A percentile compares a stretch with the other conserved stretches of the same genome.
Conservation (phyloP, 1,140 invertebrate genomes). For the Anthonomus grandis region DNA sequence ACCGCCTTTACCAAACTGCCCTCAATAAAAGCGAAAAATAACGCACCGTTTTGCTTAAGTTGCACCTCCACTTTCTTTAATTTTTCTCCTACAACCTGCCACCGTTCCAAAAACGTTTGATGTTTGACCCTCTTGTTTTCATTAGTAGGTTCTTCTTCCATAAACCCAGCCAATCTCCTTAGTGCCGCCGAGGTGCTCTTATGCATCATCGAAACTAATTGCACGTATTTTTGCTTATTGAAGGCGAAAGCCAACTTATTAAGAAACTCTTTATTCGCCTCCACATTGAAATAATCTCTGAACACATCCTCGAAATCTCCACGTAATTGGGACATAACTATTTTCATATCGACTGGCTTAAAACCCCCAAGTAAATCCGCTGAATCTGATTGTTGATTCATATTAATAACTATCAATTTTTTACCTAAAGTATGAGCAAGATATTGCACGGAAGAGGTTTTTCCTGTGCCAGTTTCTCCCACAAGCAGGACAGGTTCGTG, state of each 20-base stretch:
- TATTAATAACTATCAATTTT: slow-evolving; percentile 93
- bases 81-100: slow-evolving; percentile 61
- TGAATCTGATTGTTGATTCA: slow-evolving; percentile 98
- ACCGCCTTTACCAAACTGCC: slow-evolving; percentile 90
- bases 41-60: slow-evolving; percentile 63
- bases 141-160: slow-evolving; percentile 17
- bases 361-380: slow-evolving; percentile 95
- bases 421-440: slow-evolving; percentile 80
- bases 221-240: slow-evolving; percentile 67
- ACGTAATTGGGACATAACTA: slow-evolving; percentile 75
- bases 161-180: slow-evolving; percentile 45
- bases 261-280: slow-evolving; percentile 84
- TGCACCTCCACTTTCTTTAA: slow-evolving; percentile 69
- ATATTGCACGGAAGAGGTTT: slow-evolving; percentile 95
- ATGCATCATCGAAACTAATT: slow-evolving; percentile 72
- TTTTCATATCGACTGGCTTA: slow-evolving; percentile 91
- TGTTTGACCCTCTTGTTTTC: slow-evolving; percentile 40
- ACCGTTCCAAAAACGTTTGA: slow-evolving; percentile 46
- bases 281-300: slow-evolving; percentile 69
- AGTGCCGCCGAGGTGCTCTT: slow-evolving; percentile 69
- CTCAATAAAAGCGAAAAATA: slow-evolving; percentile 91
- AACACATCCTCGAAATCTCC: slow-evolving; percentile 85
- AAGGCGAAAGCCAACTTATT: slow-evolving; percentile 74
- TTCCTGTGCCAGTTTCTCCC: slow-evolving; percentile 98
- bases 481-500: slow-evolving; percentile 92